These are phyloP conservation scores for Syrrhaptes paradoxus DNA, from an alignment of 2,113 vertebrate genomes.

Conservation along the genomic window DNA sequence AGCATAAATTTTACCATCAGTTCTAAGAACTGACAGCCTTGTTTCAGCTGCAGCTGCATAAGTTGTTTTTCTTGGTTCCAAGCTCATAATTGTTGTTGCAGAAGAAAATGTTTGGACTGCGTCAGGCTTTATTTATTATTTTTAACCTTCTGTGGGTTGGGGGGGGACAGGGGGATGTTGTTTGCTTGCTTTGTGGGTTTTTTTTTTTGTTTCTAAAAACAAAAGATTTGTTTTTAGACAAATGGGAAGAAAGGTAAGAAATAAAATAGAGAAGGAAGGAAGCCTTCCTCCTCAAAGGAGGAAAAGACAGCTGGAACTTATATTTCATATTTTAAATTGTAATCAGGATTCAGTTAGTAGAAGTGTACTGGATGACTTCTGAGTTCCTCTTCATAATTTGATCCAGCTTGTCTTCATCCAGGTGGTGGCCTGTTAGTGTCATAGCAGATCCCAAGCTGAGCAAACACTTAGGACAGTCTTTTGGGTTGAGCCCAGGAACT, in stretches of 20 bases:
- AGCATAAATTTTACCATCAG: neutral
- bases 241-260: neutral
- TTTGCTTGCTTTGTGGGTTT: neutral
- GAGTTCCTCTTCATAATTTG: neutral
- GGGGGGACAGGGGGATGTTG: fast-evolving
- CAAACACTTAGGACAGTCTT: neutral
- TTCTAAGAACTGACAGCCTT: neutral
- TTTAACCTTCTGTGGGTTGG: neutral
- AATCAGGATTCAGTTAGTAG: neutral
- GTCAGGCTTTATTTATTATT: neutral
- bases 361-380: neutral
- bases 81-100: neutral
- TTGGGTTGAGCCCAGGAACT: neutral
- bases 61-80: neutral
- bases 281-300: neutral
- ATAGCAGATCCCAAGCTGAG: neutral
- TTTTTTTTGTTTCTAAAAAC: neutral
- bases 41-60: neutral
- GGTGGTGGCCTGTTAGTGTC: neutral
- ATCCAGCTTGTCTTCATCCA: neutral
- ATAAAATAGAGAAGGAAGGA: neutral
- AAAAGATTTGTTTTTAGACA: too few species aligned
- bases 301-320: neutral
- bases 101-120: neutral
- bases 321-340: neutral